These are phyloP conservation scores for Plecotus auritus DNA, from an alignment of 2,113 vertebrate species.

Conservation along the genomic window DNA sequence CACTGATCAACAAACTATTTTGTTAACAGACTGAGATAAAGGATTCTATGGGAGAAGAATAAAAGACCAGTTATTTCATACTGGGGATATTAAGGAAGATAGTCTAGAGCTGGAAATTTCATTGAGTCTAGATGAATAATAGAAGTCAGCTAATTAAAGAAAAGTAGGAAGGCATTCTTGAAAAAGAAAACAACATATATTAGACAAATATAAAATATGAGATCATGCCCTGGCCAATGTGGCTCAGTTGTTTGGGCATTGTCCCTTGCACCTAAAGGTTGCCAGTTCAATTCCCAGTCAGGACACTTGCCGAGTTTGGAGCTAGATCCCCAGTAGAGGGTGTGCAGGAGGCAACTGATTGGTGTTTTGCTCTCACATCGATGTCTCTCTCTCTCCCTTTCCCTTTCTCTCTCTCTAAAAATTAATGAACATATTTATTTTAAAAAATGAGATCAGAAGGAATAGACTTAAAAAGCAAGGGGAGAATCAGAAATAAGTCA, in stretches of 20 bases:
- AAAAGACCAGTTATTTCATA: background rate
- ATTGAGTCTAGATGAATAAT: background rate
- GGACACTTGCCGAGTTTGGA: too few species aligned
- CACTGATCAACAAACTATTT: background rate
- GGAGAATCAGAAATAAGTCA: background rate
- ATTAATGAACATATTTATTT: too few species aligned
- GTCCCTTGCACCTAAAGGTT: too few species aligned
- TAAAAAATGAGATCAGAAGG: background rate
- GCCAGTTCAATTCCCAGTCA: too few species aligned
- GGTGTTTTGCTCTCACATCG: too few species aligned
- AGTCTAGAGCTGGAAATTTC: background rate
- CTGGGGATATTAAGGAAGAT: background rate
- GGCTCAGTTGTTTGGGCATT: too few species aligned
- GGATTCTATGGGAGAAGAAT: background rate
- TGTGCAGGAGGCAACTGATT: too few species aligned
- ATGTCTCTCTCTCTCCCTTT: too few species aligned
- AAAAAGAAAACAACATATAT: background rate
- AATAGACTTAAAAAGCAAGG: background rate
- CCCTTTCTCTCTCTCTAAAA: too few species aligned
- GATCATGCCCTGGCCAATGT: background rate
- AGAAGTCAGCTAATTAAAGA: background rate
- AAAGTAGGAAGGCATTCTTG: background rate
- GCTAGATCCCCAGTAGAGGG: too few species aligned
- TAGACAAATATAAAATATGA: background rate
- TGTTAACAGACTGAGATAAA: background rate